A percentile compares a stretch with the other conserved stretches of the same genome.
These are phyloP conservation scores for Eutolmus rufibarbis DNA, from an alignment of 2,888 invertebrate genomes.

Conservation along the genomic window DNA sequence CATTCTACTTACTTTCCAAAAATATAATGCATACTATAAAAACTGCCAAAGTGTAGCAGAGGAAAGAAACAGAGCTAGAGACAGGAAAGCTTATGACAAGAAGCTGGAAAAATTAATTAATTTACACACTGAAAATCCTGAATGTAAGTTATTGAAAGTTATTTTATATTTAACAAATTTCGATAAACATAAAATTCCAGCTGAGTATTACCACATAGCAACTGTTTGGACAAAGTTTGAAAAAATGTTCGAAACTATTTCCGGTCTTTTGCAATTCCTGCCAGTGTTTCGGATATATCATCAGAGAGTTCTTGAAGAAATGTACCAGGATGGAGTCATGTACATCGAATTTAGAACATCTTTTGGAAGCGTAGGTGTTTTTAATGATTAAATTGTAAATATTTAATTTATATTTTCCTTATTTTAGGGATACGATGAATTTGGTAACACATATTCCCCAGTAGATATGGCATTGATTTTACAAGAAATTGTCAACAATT, in stretches of 20 bases:
- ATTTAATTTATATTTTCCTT: background rate
- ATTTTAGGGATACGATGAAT: slow-evolving; percentile 65
- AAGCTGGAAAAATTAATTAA: slow-evolving; percentile 67
- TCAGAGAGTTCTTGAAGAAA: slow-evolving; percentile 66
- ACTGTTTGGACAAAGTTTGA: slow-evolving; percentile 66
- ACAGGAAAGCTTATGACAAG: slow-evolving; percentile 64
- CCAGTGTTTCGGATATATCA: slow-evolving; percentile 68
- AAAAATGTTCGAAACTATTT: slow-evolving; percentile 63
- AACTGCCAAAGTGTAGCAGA: slow-evolving; percentile 53
- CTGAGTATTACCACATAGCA: slow-evolving; percentile 56
- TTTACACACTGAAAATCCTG: slow-evolving; percentile 66
- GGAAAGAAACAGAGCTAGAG: slow-evolving; percentile 60
- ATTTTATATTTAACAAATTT: background rate
- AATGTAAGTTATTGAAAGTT: slow-evolving; percentile 52
- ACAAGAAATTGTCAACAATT: slow-evolving; percentile 63
- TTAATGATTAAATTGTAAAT: background rate
- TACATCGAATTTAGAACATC: slow-evolving; percentile 68
- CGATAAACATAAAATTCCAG: slow-evolving; percentile 48
- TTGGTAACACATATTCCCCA: slow-evolving; percentile 65
- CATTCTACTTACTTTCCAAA: slow-evolving; percentile 53
- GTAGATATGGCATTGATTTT: slow-evolving; percentile 60
- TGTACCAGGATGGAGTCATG: slow-evolving; percentile 69
- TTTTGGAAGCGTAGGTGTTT: slow-evolving; percentile 51
- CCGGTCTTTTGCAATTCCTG: slow-evolving; percentile 64
- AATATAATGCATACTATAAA: slow-evolving; percentile 46